Evolutionary conservation across 2,888 invertebrate species (phyloP).

Genomic region (Erebia aethiops): DNA sequence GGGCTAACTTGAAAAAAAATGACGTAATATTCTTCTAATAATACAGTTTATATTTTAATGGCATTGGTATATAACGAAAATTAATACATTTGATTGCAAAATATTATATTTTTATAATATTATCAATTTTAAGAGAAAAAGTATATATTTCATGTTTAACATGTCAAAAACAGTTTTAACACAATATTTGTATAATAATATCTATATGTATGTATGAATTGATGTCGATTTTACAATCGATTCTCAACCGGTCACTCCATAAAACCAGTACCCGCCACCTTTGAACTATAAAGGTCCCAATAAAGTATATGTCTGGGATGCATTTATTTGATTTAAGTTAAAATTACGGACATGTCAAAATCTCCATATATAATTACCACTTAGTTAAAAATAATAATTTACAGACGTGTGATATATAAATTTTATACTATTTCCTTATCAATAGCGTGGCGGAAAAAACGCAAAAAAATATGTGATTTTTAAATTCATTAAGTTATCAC

Average conservation of each 20-base stretch:
- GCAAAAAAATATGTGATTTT: background rate
- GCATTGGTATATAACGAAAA: too few species aligned
- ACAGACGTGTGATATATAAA: background rate
- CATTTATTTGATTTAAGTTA: conserved; percentile 17
- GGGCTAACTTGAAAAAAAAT: too few species aligned
- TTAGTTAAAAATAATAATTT: background rate
- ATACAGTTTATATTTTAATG: too few species aligned
- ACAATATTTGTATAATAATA: conserved; percentile 20
- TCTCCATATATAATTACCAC: too few species aligned
- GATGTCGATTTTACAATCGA: conserved; percentile 51
- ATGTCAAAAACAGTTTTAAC: too few species aligned
- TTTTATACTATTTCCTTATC: background rate
- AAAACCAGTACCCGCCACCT: conserved; percentile 67
- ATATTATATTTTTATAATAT: too few species aligned
- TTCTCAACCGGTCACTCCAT: conserved; percentile 46
- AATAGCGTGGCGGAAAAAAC: background rate
- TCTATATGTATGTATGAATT: conserved; percentile 33
- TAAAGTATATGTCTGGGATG: conserved; percentile 29
- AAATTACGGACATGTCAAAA: background rate
- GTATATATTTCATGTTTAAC: too few species aligned
- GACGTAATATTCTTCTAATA: too few species aligned
- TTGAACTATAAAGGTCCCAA: conserved; percentile 65
- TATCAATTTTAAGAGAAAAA: too few species aligned
- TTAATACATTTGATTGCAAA: too few species aligned
- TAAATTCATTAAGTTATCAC: background rate